Percentiles rank a stretch among this genome's conserved stretches.
Conservation (phyloP, 1,140 invertebrate species). For the Wiebesia pumilae region DNA sequence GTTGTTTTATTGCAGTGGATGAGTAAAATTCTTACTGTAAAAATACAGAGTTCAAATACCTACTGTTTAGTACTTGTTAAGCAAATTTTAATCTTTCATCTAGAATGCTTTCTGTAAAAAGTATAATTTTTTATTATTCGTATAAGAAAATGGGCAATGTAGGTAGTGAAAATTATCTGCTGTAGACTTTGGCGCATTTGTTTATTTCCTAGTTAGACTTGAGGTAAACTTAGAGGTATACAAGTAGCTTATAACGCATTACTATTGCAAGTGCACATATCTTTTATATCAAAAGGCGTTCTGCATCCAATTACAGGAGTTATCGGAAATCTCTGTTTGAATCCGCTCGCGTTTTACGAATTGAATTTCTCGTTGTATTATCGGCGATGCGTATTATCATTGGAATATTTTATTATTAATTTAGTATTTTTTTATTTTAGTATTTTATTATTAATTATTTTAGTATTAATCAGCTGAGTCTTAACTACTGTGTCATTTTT, state of each 20-base stretch:
- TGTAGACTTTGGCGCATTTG: background rate
- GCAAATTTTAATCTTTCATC: too few relatives aligned
- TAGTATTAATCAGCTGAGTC: background rate
- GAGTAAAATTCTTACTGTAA: too few relatives aligned
- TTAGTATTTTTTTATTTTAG: too few relatives aligned
- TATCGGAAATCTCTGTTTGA: constrained; percentile 43
- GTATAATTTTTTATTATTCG: too few relatives aligned
- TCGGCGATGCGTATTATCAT: background rate
- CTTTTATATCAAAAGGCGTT: constrained; percentile 40
- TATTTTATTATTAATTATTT: too few relatives aligned
- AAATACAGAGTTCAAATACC: too few relatives aligned
- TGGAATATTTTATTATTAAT: background rate
- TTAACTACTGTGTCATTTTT: background rate
- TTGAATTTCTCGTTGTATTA: background rate
- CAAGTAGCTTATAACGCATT: background rate
- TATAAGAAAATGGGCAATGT: too few relatives aligned
- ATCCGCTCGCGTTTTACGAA: constrained; percentile 38
- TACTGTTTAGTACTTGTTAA: too few relatives aligned
- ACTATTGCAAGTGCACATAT: constrained; percentile 41
- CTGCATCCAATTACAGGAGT: constrained; percentile 44
- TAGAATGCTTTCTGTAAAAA: too few relatives aligned
- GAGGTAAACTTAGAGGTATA: background rate
- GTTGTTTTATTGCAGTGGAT: too few relatives aligned
- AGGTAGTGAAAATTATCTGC: background rate
- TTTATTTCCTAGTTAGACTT: background rate